Base-by-base conservation (phyloP, 2,888 invertebrate genomes). In the Pimpla rufipes region DNA sequence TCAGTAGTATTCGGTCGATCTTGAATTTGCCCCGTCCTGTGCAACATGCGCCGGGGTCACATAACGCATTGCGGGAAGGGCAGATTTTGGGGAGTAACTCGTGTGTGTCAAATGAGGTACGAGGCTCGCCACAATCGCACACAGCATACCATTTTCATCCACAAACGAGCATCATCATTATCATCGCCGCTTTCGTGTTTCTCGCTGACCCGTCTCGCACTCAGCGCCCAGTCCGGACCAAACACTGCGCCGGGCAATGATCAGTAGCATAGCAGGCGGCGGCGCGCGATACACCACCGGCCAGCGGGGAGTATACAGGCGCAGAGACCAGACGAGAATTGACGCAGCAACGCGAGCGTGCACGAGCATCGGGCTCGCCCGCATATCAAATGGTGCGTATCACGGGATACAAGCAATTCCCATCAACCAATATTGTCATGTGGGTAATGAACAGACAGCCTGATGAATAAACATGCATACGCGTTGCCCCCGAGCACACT, bases 361-460 rank as follows among this genome's bases (percentile, higher is more conserved):
- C 79, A 45, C 21, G 62, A 71, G 73, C 68, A 68, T 47, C 67
- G 62, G 42, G 57, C 66, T 88, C 87, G 88, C 92, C 91, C 92
- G 92, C 92, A 91, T 92, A 91, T 92, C 91, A 92, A 92, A 92
- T 92, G 92, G 91, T 89, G 92, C 92, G 91, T 92, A 90, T 91
- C 92, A 89, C 89, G 90, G 89, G 90, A 89, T 92, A 92, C 92
- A 90, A 92, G 92, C 92, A 90, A 93, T 92, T 92, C 90, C 91
- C 91, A 92, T 92, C 91, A 92, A 91, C 91, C 91, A 92, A 93
- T 93, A 93, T 93, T 93, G 92, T 92, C 92, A 91, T 91, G 92
- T 91, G 92, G 92, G 92, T 92, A 92, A 93, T 92, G 92, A 93
- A 92, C 90, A 90, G 88, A 88, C 90, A 89, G 89, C 88, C 74